Evolutionary conservation across 2,797 vertebrate species (phyloP).

Genomic region (Sebastes kiyomatsui): DNA sequence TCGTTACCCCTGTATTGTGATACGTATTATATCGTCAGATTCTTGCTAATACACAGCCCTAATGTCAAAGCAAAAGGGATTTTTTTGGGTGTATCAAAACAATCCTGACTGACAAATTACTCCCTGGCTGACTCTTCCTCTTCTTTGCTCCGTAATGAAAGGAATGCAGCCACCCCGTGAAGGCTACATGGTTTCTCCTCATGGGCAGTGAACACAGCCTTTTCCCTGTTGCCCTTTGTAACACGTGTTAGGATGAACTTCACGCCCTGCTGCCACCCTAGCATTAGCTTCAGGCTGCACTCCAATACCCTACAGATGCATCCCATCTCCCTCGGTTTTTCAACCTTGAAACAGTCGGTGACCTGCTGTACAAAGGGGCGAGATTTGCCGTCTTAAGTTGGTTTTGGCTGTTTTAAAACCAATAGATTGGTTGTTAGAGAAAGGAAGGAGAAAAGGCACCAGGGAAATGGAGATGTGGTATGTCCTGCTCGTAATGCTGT

Average conservation of each 20-base stretch:
- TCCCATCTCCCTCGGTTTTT: slow-evolving; percentile 38
- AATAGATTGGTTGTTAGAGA: not conserved
- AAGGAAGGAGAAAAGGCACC: not conserved
- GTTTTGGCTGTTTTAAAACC: slow-evolving; percentile 30
- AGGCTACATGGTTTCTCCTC: slow-evolving; percentile 39
- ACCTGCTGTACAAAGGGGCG: slow-evolving; percentile 34
- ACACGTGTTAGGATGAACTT: slow-evolving; percentile 68
- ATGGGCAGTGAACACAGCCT: slow-evolving; percentile 55
- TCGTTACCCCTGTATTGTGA: not conserved
- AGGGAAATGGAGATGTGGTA: slow-evolving; percentile 21
- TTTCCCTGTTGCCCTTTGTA: slow-evolving; percentile 50
- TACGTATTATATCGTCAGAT: not conserved
- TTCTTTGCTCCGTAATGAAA: slow-evolving; percentile 46
- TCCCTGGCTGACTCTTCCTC: slow-evolving; percentile 13
- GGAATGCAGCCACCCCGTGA: slow-evolving; percentile 57
- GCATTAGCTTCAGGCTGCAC: slow-evolving; percentile 57
- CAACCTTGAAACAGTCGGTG: slow-evolving; percentile 39
- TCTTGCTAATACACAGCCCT: not conserved
- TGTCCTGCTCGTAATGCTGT: slow-evolving; percentile 21
- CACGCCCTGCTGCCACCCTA: slow-evolving; percentile 53
- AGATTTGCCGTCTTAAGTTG: not conserved
- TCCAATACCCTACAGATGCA: slow-evolving; percentile 54
- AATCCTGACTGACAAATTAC: slow-evolving; percentile 1
- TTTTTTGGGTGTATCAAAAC: slow-evolving; percentile 4
- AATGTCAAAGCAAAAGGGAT: not conserved